Conservation (phyloP, 2,797 vertebrate species). For the Microctenopoma lineatum region DNA sequence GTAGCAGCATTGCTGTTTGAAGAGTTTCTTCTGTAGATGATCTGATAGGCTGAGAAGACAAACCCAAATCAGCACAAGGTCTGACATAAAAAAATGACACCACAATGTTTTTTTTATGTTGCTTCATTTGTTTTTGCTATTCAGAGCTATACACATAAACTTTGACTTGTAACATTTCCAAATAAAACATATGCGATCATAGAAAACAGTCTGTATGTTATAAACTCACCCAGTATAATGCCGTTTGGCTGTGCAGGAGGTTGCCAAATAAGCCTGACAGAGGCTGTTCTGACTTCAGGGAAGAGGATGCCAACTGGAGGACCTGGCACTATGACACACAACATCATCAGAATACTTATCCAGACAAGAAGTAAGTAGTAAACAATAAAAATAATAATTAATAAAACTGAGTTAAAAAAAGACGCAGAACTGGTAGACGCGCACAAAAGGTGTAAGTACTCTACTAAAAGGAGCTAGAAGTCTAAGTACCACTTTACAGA, state of each 20-base stretch:
- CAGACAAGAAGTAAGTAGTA: background rate
- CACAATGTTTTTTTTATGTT: slow-evolving; percentile 14
- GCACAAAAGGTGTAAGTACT: no score
- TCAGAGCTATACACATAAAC: slow-evolving; percentile 15
- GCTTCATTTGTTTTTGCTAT: background rate
- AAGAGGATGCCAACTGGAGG: slow-evolving; percentile 96
- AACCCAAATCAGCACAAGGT: slow-evolving; percentile 18
- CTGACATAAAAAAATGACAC: background rate
- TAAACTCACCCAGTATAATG: slow-evolving; percentile 91
- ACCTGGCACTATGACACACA: slow-evolving; percentile 87
- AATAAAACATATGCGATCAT: background rate
- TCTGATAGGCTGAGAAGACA: slow-evolving; percentile 90
- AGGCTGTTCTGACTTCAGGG: slow-evolving; percentile 94
- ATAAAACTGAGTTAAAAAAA: no score
- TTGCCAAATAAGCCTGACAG: slow-evolving; percentile 95
- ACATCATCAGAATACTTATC: background rate
- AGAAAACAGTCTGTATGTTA: background rate
- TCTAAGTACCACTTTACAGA: no score
- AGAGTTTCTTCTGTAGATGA: slow-evolving; percentile 91
- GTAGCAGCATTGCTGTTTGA: slow-evolving; percentile 84
- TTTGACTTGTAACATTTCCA: background rate
- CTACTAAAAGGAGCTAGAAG: no score
- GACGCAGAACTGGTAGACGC: no score
- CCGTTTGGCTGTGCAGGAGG: slow-evolving; percentile 93
- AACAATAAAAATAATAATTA: no score